Percentiles rank a stretch among this genome's conserved stretches.
Conservation (phyloP, 2,888 invertebrate genomes). For the Leptinotarsa peninsularis region DNA sequence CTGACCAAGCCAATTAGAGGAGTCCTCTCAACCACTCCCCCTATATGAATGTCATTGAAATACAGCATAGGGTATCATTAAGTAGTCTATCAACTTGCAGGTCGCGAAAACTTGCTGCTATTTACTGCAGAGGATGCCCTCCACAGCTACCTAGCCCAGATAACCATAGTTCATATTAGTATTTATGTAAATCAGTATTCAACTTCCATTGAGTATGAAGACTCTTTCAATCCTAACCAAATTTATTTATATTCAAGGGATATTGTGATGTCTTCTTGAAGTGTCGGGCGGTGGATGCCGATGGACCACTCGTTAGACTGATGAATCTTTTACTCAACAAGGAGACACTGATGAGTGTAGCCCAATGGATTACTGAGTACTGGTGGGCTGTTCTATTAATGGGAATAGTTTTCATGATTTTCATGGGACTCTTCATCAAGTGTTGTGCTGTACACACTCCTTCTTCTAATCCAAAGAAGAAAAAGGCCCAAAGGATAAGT, state of each 20-base stretch:
- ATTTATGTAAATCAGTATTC: too few species aligned
- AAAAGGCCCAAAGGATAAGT: constrained; percentile 92
- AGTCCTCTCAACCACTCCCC: too few species aligned
- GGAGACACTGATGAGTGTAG: constrained; percentile 87
- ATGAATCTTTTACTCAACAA: constrained; percentile 95
- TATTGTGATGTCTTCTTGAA: constrained; percentile 99
- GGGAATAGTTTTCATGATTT: constrained; percentile 90
- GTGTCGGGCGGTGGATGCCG: constrained; percentile 98
- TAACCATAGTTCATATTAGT: too few species aligned
- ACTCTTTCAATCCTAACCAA: background rate
- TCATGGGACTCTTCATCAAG: constrained; percentile 98
- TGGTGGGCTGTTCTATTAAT: constrained; percentile 97
- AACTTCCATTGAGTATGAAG: background rate
- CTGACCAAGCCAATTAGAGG: too few species aligned
- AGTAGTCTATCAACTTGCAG: too few species aligned
- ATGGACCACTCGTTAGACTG: constrained; percentile 95
- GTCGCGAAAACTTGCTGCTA: too few species aligned
- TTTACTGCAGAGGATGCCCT: too few species aligned
- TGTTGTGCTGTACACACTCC: constrained; percentile 99
- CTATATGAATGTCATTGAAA: too few species aligned
- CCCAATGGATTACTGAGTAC: constrained; percentile 93
- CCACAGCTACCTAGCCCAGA: too few species aligned
- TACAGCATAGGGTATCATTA: too few species aligned
- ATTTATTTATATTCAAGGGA: constrained; percentile 71
- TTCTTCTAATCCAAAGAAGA: constrained; percentile 97